Evolutionary conservation across 1,140 invertebrate species (phyloP), one percentile per base, ranked within the genome.

Genomic region (Bathynomus jamesi): DNA sequence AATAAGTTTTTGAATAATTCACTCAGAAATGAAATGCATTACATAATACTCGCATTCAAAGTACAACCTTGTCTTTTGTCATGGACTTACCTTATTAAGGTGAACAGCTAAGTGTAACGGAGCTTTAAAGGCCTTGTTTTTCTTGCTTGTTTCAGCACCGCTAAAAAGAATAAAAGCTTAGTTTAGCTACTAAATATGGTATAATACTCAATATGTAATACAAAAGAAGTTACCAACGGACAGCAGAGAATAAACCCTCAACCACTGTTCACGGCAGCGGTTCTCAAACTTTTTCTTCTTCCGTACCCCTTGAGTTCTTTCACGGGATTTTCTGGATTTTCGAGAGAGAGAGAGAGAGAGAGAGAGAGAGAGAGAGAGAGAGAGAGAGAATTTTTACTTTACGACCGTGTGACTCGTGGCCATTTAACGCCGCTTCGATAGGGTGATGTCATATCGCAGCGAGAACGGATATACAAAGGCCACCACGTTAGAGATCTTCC

Each of bases 21-120:
- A 13, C n/a, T 11, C 11, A 53, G 11, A 13, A 53, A 53, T 53
- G n/a, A 11, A 53, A 13, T 53, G n/a, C 46, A 53, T 13, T 53
- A n/a, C n/a, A n/a, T 53, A 53, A 53, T 53, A 53, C 46, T 8
- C 61, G 25, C 7, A 7, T 7, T 24, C 29, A 8, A 63, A 63
- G 61, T 7, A 11, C n/a, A n/a, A n/a, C n/a, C n/a, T n/a, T n/a
- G n/a, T n/a, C n/a, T n/a, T n/a, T n/a, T n/a, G n/a, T n/a, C n/a
- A n/a, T n/a, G n/a, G 2, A 28, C 60, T 83, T 0, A 88, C 86
- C 80, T 89, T 89, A 78, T 91, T 90, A 3, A 90, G 79, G 79
- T 92, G 89, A 0, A 89, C 89, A 0, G 89, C 91, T 69, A 93
- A 78, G 82, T 94, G 91, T 30, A 94, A 84, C 0, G 90, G 86